These are phyloP conservation scores for Agelaius phoeniceus DNA, from an alignment of 2,113 vertebrate species.

Conservation along the genomic window DNA sequence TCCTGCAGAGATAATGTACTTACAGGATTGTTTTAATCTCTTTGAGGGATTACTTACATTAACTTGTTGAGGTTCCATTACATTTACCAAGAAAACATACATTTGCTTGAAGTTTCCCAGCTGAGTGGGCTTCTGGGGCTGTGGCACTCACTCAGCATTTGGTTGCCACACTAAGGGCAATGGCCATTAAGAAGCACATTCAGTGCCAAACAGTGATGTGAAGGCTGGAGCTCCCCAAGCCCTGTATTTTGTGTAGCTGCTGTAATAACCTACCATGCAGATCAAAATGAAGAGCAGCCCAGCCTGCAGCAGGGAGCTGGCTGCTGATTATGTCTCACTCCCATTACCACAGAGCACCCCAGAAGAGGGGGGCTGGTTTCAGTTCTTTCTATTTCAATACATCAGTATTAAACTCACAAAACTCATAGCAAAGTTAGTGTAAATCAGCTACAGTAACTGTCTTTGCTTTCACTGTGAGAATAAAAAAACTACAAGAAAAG, in stretches of 20 bases:
- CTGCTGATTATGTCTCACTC: background rate
- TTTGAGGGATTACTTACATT: constrained; percentile 40
- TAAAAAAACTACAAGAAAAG: background rate
- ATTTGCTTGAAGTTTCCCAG: background rate
- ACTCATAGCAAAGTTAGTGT: background rate
- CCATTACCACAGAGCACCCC: accelerated
- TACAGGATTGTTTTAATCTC: constrained; percentile 45
- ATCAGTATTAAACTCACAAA: background rate
- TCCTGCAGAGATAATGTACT: constrained; percentile 23
- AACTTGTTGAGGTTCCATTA: constrained; percentile 29
- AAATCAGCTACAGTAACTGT: background rate
- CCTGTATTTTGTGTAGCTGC: accelerated
- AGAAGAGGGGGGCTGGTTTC: background rate
- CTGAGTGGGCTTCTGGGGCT: too few species aligned
- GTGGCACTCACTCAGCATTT: background rate
- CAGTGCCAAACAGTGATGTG: background rate
- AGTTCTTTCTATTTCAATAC: background rate
- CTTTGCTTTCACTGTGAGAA: background rate
- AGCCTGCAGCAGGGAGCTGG: background rate
- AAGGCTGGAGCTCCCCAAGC: background rate
- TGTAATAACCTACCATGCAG: background rate
- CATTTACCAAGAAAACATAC: constrained; percentile 16
- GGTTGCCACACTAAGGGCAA: background rate
- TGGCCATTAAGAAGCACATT: background rate
- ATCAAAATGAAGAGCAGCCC: background rate